phyloP scores from a whole-genome alignment of 2,113 vertebrate species.

The Pagrus major region DNA sequence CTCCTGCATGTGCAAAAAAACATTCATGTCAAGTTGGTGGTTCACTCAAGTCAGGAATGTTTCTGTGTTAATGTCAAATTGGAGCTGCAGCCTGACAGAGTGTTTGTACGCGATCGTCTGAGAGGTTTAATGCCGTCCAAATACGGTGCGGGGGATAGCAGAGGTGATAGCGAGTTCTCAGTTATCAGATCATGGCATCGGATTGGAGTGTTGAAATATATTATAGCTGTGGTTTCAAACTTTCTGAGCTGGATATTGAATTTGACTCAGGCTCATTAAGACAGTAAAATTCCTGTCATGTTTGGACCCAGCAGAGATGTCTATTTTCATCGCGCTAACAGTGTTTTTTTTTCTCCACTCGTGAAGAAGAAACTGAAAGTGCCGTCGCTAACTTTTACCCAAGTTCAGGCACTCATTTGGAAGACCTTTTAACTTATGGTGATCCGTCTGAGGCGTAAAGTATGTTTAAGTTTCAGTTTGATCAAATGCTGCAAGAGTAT shows the following conservation, averaged over 20 bases:
- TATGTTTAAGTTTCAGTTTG: slow-evolving; percentile 41
- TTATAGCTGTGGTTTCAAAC: slow-evolving; percentile 49
- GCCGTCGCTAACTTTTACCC: slow-evolving; percentile 31
- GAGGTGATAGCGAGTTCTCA: slow-evolving; percentile 25
- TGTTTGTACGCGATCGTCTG: slow-evolving; percentile 44
- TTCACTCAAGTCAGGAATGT: slow-evolving; percentile 71
- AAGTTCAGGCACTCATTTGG: slow-evolving; percentile 36
- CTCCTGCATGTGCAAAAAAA: slow-evolving; percentile 68
- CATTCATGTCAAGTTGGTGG: slow-evolving; percentile 66
- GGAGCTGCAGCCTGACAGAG: slow-evolving; percentile 60
- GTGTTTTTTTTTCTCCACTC: neutral
- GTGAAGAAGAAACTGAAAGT: slow-evolving; percentile 31
- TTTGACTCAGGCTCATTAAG: slow-evolving; percentile 53
- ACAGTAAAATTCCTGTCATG: slow-evolving; percentile 41
- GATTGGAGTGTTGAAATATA: slow-evolving; percentile 43
- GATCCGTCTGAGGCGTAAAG: slow-evolving; percentile 39
- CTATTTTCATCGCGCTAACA: slow-evolving; percentile 25
- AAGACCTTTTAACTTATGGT: slow-evolving; percentile 35
- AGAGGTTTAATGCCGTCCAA: slow-evolving; percentile 53
- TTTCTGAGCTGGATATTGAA: slow-evolving; percentile 42
- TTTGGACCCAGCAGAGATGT: slow-evolving; percentile 46
- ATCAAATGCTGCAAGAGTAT: slow-evolving; percentile 44
- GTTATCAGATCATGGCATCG: slow-evolving; percentile 39
- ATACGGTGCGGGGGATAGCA: slow-evolving; percentile 11
- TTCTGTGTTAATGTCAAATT: slow-evolving; percentile 71